Evolutionary conservation across 2,888 invertebrate species (phyloP), one percentile per base, ranked within the genome.

Genomic region (Eumacrocentrus americanus): DNA sequence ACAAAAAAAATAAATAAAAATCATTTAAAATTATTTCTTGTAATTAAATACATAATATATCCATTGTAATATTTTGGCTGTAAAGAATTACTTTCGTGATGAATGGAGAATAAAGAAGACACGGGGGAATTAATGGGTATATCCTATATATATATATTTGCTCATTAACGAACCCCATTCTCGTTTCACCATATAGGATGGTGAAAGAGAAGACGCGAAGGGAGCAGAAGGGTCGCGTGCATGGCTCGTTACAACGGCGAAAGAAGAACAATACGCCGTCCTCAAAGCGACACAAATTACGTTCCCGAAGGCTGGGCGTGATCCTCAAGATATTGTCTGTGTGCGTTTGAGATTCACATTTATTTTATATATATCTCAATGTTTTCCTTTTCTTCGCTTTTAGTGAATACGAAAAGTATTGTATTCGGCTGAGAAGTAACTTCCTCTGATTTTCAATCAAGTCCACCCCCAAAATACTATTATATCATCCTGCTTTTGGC

Each of bases 111-210:
- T 34, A 3, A 48, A 48, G 34, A 20, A 57, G 12, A 16, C 37
- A 37, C 9, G 11, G 29, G 9, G 29, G 29, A 29, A 29, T 29
- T 29, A 29, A 29, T 29, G 29, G 29, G 40, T 25, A 52, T 40
- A 50, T 25, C 7, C 23, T 38, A 38, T 52, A 38, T 37, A 38
- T 42, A 38, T 68, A 66, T 72, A 70, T 73, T 71, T 73, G 70
- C 70, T 72, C 71, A 73, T 71, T 74, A 74, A 72, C 68, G 72
- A 71, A 69, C 73, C 73, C 72, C 72, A 67, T 53, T 60, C 29
- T 29, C 29, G 9, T 29, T 29, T 29, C 29, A 29, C 29, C 5
- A n/a, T n/a, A n/a, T n/a, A 9, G 29, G 29, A 29, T 29, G 57
- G 61, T 65, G 60, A 58, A 61, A 65, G 59, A 59, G 44, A 35